These are phyloP conservation scores for Coracias cyanogaster DNA, from an alignment of 2,797 vertebrate species.

Conservation along the genomic window DNA sequence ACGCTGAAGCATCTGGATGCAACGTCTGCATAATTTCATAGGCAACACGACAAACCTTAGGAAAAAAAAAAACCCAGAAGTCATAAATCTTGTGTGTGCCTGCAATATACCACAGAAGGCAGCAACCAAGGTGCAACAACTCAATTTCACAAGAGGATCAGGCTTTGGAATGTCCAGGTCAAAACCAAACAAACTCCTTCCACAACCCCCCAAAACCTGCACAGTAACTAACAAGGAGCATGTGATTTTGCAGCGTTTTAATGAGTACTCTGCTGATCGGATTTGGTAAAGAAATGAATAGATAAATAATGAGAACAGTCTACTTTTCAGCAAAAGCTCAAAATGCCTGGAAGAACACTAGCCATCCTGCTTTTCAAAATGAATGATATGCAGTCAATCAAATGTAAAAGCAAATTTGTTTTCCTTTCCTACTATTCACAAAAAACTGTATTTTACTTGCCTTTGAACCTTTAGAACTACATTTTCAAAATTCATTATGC, in stretches of 20 bases:
- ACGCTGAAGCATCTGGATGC: slow-evolving; percentile 94
- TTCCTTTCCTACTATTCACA: neutral
- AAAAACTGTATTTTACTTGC: neutral
- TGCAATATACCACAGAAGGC: neutral
- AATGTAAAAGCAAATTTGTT: neutral
- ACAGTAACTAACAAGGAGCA: neutral
- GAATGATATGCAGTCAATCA: neutral
- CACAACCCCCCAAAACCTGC: neutral
- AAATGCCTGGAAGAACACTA: neutral
- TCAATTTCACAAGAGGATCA: neutral
- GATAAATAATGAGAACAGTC: neutral
- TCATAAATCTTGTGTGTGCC: neutral
- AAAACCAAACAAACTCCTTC: neutral
- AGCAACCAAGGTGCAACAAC: neutral
- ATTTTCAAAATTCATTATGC: neutral
- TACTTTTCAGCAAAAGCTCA: neutral
- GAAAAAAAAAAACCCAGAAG: slow-evolving; percentile 18
- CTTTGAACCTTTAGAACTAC: neutral
- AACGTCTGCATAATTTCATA: slow-evolving; percentile 99
- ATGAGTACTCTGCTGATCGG: neutral
- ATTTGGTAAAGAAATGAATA: neutral
- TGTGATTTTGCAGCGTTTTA: neutral
- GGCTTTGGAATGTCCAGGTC: neutral
- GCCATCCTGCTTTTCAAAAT: neutral
- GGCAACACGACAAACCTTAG: slow-evolving; percentile 95